A percentile compares a stretch with the other conserved stretches of the same genome.
These are phyloP conservation scores for Pinctada fucata DNA, from an alignment of 2,888 invertebrate genomes.

Conservation along the genomic window DNA sequence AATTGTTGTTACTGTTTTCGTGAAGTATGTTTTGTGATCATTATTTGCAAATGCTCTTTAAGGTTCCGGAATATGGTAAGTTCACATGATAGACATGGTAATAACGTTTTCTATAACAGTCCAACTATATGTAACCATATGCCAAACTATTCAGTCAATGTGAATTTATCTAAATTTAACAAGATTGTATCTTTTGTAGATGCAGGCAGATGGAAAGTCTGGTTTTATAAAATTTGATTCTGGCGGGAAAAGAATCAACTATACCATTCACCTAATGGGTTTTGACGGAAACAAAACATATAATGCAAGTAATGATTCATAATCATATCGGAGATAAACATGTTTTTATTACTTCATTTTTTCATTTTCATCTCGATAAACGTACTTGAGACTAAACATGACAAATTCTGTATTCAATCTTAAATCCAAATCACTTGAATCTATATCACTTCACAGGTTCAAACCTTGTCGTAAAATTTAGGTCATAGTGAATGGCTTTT, in stretches of 20 bases:
- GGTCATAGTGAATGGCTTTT: too few species aligned
- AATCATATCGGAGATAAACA: background rate
- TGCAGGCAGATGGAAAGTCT: background rate
- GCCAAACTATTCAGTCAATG: too few species aligned
- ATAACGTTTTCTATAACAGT: too few species aligned
- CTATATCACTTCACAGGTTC: too few species aligned
- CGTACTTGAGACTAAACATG: background rate
- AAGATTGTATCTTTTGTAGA: slow-evolving; percentile 2
- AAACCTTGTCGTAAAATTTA: too few species aligned
- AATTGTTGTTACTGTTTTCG: too few species aligned
- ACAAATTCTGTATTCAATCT: background rate
- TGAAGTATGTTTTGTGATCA: too few species aligned
- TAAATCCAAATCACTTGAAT: too few species aligned
- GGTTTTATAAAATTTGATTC: slow-evolving; percentile 3
- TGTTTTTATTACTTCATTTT: background rate
- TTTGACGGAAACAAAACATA: background rate
- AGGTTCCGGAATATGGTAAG: too few species aligned
- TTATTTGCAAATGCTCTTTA: too few species aligned
- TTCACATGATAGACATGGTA: too few species aligned
- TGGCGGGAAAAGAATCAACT: background rate
- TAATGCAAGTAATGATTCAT: background rate
- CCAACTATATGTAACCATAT: too few species aligned
- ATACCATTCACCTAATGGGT: slow-evolving; percentile 2
- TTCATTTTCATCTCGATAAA: background rate
- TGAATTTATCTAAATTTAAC: background rate